Evolutionary conservation across 2,113 vertebrate species (phyloP).

Genomic region (Microcebus tavaratra): DNA sequence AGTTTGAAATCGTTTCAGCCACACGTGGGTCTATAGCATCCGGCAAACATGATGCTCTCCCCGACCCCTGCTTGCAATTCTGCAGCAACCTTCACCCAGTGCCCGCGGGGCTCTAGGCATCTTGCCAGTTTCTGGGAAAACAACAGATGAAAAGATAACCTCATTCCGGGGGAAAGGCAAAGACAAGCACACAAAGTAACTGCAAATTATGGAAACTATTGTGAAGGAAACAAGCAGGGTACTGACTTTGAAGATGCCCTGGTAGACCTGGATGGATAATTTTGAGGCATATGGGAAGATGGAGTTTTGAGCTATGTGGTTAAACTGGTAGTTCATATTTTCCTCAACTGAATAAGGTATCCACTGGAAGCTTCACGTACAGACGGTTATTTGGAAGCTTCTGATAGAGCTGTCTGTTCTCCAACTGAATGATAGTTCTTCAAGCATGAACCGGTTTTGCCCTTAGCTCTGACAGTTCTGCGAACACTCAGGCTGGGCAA

Average conservation of each 20-base stretch:
- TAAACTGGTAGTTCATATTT: background rate
- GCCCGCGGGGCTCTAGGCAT: background rate
- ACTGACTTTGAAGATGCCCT: background rate
- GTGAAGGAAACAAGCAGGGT: background rate
- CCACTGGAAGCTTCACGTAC: background rate
- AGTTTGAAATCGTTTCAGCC: background rate
- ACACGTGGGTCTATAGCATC: fast-evolving
- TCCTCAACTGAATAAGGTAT: background rate
- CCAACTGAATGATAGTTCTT: fast-evolving
- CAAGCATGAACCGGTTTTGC: fast-evolving
- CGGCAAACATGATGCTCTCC: background rate
- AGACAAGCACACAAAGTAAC: background rate
- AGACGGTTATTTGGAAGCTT: background rate
- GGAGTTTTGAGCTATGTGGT: background rate
- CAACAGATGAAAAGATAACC: background rate
- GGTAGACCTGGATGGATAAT: background rate
- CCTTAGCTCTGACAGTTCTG: background rate
- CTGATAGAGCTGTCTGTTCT: background rate
- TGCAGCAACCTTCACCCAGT: fast-evolving
- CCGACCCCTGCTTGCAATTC: background rate
- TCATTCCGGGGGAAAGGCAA: background rate
- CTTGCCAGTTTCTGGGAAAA: background rate
- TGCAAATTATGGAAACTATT: background rate
- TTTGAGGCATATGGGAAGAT: background rate
- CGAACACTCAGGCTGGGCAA: background rate